Evolutionary conservation across 1,140 invertebrate species (phyloP).

Genomic region (Leptopilina boulardi): DNA sequence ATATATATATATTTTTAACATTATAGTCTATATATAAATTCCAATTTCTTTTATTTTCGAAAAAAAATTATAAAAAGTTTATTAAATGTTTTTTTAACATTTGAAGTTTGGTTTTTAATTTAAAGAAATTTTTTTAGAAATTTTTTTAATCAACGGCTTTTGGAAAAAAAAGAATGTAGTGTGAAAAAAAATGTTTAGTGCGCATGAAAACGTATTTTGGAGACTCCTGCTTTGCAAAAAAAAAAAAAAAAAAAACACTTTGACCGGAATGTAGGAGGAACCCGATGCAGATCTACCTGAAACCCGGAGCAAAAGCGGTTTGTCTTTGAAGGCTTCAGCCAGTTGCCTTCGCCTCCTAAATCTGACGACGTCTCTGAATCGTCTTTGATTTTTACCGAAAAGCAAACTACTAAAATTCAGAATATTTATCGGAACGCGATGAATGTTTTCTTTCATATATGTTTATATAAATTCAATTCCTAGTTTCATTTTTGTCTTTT

Average conservation of each 20-base stretch:
- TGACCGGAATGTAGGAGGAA: slow-evolving; percentile 68
- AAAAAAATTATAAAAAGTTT: too few relatives aligned
- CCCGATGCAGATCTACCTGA: slow-evolving; percentile 60
- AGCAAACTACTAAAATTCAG: slow-evolving; percentile 60
- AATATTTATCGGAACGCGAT: slow-evolving; percentile 66
- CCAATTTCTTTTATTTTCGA: too few relatives aligned
- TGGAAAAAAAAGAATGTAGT: too few relatives aligned
- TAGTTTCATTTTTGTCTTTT: neutral
- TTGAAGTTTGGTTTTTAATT: too few relatives aligned
- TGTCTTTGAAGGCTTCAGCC: slow-evolving; percentile 62
- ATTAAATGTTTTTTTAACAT: too few relatives aligned
- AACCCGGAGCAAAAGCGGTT: slow-evolving; percentile 57
- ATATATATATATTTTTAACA: neutral
- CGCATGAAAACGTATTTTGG: neutral
- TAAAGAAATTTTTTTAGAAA: too few relatives aligned
- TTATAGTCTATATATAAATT: too few relatives aligned
- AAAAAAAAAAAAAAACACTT: too few relatives aligned
- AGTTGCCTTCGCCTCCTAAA: slow-evolving; percentile 32
- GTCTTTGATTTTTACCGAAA: slow-evolving; percentile 67
- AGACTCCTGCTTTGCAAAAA: slow-evolving; percentile 53
- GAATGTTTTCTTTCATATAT: slow-evolving; percentile 48
- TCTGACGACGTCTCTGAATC: slow-evolving; percentile 63
- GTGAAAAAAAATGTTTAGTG: too few relatives aligned
- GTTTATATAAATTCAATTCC: neutral
- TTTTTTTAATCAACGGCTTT: too few relatives aligned